Evolutionary conservation across 2,113 vertebrate genomes (phyloP).

Genomic region (Ptyas mucosa): DNA sequence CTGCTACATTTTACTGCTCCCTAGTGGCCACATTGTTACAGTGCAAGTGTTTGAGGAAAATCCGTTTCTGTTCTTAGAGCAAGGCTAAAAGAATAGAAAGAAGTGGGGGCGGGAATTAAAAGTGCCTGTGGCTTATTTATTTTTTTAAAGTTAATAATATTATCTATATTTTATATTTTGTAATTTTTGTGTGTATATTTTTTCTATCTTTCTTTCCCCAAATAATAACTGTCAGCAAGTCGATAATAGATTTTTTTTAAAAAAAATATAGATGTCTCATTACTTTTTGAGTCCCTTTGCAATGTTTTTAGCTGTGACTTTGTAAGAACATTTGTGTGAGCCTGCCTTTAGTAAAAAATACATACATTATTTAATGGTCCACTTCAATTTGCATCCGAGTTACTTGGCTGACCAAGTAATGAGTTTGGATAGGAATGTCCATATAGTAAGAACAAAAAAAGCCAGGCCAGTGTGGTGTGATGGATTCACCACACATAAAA

Average conservation of each 20-base stretch:
- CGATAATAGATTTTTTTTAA: neutral
- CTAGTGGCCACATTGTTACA: slow-evolving; percentile 34
- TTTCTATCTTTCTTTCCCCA: neutral
- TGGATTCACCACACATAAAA: neutral
- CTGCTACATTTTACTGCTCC: slow-evolving; percentile 46
- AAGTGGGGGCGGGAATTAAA: neutral
- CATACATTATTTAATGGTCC: neutral
- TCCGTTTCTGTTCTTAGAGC: neutral
- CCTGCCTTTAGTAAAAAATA: neutral
- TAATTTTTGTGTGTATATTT: neutral
- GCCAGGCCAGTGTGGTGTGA: neutral
- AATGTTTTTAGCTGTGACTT: neutral
- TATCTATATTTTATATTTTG: neutral
- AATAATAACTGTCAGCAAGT: neutral
- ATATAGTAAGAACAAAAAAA: neutral
- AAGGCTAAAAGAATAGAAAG: neutral
- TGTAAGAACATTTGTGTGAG: neutral
- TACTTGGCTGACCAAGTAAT: neutral
- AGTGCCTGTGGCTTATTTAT: neutral
- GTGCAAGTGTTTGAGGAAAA: neutral
- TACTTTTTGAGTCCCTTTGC: neutral
- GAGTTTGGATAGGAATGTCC: neutral
- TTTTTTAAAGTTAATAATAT: neutral
- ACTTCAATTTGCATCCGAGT: neutral
- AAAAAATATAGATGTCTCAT: neutral